phyloP scores from a whole-genome alignment of 2,797 vertebrate genomes.

The Pterois miles region DNA sequence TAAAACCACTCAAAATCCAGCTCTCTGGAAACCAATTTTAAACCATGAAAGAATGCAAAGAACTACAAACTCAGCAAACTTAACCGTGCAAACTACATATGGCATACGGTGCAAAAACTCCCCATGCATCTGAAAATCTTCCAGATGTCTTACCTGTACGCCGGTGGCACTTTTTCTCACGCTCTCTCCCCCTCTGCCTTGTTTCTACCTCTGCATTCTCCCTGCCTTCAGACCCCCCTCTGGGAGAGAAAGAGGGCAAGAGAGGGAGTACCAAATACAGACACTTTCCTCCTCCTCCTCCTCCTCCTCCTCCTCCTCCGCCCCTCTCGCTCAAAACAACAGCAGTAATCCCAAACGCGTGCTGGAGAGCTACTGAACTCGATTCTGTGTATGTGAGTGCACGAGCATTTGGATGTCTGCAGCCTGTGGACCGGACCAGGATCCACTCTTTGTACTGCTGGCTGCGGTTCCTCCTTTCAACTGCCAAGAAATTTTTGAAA shows the following conservation, averaged over 20 bases:
- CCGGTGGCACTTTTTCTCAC: conserved; percentile 45
- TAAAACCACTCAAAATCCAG: background rate
- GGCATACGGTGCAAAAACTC: background rate
- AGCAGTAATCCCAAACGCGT: conserved; percentile 76
- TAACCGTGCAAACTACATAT: background rate
- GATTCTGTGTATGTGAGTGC: conserved; percentile 43
- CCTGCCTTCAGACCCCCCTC: conserved; percentile 56
- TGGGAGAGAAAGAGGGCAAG: conserved; percentile 44
- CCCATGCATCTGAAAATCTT: conserved; percentile 6
- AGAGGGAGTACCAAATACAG: conserved; percentile 69
- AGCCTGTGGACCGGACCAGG: conserved; percentile 65
- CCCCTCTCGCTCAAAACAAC: conserved; percentile 69
- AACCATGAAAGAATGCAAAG: background rate
- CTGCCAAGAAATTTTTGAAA: conserved; percentile 74
- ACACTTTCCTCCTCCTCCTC: conserved; percentile 49
- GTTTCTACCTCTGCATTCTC: conserved; percentile 65
- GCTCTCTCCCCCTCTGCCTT: conserved; percentile 52
- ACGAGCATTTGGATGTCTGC: conserved; percentile 43
- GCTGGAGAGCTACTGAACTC: conserved; percentile 75
- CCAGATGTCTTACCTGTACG: conserved; percentile 68
- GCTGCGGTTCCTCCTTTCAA: conserved; percentile 50
- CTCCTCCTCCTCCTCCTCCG: conserved; percentile 29
- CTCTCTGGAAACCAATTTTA: background rate
- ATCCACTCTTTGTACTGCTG: conserved; percentile 60
- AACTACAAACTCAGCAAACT: background rate